Conservation (phyloP, 2,797 vertebrate species). For the Phalloptychus januarius region DNA sequence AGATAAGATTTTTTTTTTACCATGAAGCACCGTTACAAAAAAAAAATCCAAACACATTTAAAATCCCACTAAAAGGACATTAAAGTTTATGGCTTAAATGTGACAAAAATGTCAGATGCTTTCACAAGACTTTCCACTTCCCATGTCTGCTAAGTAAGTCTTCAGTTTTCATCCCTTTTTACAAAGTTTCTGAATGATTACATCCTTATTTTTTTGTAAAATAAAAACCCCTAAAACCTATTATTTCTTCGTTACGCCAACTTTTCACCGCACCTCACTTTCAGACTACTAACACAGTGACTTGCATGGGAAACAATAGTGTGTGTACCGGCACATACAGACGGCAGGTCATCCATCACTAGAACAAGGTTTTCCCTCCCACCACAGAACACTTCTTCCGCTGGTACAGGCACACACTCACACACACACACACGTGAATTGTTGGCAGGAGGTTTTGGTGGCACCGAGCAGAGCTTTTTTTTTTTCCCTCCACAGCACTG, state of each 20-base stretch:
- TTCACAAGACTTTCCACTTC: neutral
- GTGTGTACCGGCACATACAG: conserved; percentile 5
- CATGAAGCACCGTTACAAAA: neutral
- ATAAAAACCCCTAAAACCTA: neutral
- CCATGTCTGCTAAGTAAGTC: neutral
- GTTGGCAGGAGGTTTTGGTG: conserved; percentile 71
- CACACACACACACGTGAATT: conserved; percentile 59
- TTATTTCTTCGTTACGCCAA: neutral
- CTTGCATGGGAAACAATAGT: conserved; percentile 1
- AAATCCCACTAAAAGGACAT: neutral
- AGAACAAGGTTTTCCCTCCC: conserved; percentile 53
- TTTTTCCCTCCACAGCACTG: conserved; percentile 45
- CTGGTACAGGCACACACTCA: conserved; percentile 38
- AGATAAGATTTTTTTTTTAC: neutral
- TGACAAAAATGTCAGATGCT: neutral
- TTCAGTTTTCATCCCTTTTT: neutral
- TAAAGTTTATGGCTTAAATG: neutral
- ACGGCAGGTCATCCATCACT: conserved; percentile 68
- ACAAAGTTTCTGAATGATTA: neutral
- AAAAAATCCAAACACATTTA: neutral
- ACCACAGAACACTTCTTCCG: conserved; percentile 77
- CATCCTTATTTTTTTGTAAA: neutral
- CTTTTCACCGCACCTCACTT: neutral
- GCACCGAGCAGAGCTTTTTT: conserved; percentile 60
- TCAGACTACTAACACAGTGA: conserved; percentile 10